Base-by-base conservation (phyloP, 2,113 vertebrate genomes). In the Phalacrocorax aristotelis region DNA sequence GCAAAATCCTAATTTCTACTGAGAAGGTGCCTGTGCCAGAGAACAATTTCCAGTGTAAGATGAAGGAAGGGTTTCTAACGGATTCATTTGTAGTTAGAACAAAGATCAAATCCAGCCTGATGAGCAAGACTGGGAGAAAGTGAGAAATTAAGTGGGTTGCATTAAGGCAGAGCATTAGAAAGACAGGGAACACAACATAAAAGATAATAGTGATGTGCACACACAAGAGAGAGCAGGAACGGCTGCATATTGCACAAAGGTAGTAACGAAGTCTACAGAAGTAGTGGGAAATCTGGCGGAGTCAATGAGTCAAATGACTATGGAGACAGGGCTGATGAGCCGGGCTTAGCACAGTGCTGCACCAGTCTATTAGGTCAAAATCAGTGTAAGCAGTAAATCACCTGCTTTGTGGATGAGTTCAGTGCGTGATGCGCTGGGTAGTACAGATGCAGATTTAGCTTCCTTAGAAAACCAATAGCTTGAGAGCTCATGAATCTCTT, bases 21-120 rank as follows among this genome's bases (percentile, higher is more conserved):
- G 61, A 30, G 23, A 64, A 71, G 15, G 2, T 42, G 4, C 13
- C 7, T 21, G 26, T 4, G 60, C 21, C 29, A 72, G 54, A 87
- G 34, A 79, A 22, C 6, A 26, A 22, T 70, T 74, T 80, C 38
- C 61, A 83, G 57, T 0, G 2, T 46, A 71, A 88, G 52, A 76
- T 86, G 52, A 30, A 55, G 51, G 18, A 95, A 92, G 5, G 1
- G 0, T 90, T 90, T 80, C 70, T 54, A 52, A 49, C 54, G 62
- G 57, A 88, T 83, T 57, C 3, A 36, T 40, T 40, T 0, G 0
- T 72, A n/a, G 10, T n/a, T 64, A 65, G 49, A 68, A 29, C 40
- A 83, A 23, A n/a, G 51, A 74, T n/a, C 26, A 77, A 86, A 88
- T 34, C 18, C 66, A 86, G 36, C 18, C 34, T 58, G 46, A 69